These are phyloP conservation scores for Zalophus californianus DNA, from an alignment of 2,797 vertebrate species.

Conservation along the genomic window DNA sequence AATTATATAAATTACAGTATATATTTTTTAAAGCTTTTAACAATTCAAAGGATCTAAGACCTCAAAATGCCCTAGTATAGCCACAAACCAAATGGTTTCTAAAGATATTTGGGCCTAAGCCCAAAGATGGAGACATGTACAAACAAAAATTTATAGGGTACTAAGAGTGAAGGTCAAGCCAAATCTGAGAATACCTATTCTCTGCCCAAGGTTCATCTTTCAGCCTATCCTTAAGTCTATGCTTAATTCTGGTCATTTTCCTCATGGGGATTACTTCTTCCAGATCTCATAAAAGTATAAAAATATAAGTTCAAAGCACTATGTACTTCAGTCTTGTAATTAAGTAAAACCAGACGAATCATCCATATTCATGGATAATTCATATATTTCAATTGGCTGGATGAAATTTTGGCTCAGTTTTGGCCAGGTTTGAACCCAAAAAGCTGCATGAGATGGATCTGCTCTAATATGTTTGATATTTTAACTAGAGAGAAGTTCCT, in stretches of 20 bases:
- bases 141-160: background rate
- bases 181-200: background rate
- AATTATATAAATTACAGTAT: background rate
- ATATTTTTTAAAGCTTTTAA: background rate
- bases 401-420: background rate
- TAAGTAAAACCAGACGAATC: background rate
- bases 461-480: constrained; percentile 4
- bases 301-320: background rate
- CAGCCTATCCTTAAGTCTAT: background rate
- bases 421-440: background rate
- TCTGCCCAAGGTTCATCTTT: background rate
- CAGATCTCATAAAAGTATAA: background rate
- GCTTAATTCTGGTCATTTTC: constrained; percentile 11
- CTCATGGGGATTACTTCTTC: constrained; percentile 4
- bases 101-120: background rate
- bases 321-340: background rate
- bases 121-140: background rate
- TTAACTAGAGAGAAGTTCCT: background rate
- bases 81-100: constrained; percentile 8
- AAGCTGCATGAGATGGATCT: background rate
- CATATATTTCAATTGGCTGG: constrained; percentile 38
- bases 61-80: background rate
- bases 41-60: background rate
- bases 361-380: background rate
- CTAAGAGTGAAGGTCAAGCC: background rate